Conservation (phyloP, 2,797 vertebrate genomes). For the Chelon labrosus region DNA sequence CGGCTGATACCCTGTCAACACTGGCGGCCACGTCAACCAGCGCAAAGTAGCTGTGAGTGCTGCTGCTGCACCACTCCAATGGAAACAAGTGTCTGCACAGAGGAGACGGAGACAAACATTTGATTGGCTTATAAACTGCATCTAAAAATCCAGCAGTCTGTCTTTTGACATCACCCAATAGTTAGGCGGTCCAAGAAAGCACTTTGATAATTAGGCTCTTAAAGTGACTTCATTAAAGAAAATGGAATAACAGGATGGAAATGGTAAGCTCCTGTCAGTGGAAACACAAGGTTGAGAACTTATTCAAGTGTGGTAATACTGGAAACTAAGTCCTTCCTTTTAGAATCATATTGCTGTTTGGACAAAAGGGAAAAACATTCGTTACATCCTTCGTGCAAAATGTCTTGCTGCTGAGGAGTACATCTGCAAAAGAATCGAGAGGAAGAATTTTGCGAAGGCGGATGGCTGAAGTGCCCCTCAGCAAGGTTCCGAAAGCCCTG, state of each 20-base stretch:
- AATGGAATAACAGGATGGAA: neutral
- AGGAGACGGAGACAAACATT: neutral
- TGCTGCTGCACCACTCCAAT: slow-evolving; percentile 24
- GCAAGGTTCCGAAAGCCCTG: too few species aligned
- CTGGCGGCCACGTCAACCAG: slow-evolving; percentile 45
- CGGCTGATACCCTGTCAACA: slow-evolving; percentile 65
- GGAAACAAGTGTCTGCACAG: slow-evolving; percentile 17
- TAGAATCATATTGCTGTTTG: too few species aligned
- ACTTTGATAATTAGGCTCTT: too few species aligned
- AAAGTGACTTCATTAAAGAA: neutral
- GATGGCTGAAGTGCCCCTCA: too few species aligned
- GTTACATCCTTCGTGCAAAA: too few species aligned
- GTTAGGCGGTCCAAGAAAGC: neutral
- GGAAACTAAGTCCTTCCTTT: neutral
- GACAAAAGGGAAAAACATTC: too few species aligned
- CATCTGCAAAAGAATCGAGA: too few species aligned
- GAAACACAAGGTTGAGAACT: neutral
- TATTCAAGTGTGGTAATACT: neutral
- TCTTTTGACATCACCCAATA: neutral
- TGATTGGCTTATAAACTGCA: neutral
- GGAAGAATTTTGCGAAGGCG: too few species aligned
- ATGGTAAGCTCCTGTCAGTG: neutral
- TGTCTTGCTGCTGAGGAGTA: too few species aligned
- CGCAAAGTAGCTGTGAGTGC: slow-evolving; percentile 44
- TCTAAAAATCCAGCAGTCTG: neutral